Base-by-base conservation (phyloP, 2,888 invertebrate species). In the Pristionchus mayeri region DNA sequence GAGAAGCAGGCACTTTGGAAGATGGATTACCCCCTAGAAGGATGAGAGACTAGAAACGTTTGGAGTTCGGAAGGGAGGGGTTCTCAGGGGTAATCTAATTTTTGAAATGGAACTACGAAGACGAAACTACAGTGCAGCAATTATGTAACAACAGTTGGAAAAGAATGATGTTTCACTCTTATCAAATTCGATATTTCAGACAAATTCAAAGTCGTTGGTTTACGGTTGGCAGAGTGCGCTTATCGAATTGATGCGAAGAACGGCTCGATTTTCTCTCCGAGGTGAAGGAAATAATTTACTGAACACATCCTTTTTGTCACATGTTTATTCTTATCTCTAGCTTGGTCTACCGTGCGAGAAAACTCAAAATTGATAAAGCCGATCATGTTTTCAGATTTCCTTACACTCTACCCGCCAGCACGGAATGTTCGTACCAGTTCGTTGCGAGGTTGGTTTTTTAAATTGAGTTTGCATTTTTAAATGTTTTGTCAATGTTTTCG, bases 241-340 rank as follows among this genome's bases (percentile, higher is more conserved):
- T 78, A 78, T 78, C 76, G 48, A 52, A 78, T 78, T 11, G 76
- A 78, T 30, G 48, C 76, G 21, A 78, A 50, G 11, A 78, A 78
- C 30, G 76, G 76, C 27, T 78, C 76, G 7, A 27, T 78, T 6
- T 78, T 78, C 50, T 78, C 76, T 0, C 52, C 76, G 1, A 78
- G 71, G 71, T 71, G 16, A 30, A 34, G 34, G 16, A n/a, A 52
- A 52, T 27, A 6, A 9, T 24, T 57, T 6, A n/a, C n/a, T 54
- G 11, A 57, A 18, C n/a, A 57, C 2, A 63, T n/a, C n/a, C n/a
- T n/a, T n/a, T n/a, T n/a, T n/a, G n/a, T n/a, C n/a, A 48, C 48
- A 44, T 44, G 44, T 44, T 44, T 6, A 44, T 9, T 44, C 54
- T n/a, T 54, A 18, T 16, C 21, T 54, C 54, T 21, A 7, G 16